Evolutionary conservation across 2,888 invertebrate species (phyloP), one percentile per base, ranked within the genome.

Genomic region (Dryomyza anilis): DNA sequence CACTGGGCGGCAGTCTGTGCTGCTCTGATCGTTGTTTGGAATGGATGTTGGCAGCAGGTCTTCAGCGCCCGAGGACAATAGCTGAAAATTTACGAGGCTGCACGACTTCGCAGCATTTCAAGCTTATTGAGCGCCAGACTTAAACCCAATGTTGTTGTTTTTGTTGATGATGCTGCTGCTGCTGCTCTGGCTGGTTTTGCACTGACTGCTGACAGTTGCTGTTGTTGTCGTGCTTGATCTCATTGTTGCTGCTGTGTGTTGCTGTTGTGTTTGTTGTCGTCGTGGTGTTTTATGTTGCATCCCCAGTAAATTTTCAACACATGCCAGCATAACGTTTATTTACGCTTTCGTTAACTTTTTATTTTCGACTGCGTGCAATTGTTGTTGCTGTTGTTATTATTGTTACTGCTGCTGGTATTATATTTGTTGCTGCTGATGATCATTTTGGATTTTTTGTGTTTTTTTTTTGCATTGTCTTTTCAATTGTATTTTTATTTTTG

Each of bases 41-140:
- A 23, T 50, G n/a, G n/a, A 50, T n/a, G 30, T 23, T 19, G 56
- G n/a, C 39, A 23, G 14, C 36, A 23, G 21, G 27, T n/a, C 29
- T 29, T 16, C 58, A 45, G 45, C 58, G 16, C 8, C 58, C n/a
- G n/a, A n/a, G 27, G 27, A 58, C 45, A 58, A 45, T 58, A 58
- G 43, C 25, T 19, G 27, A 58, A 45, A 45, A 58, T 58, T 58
- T 58, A 58, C 58, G 58, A 58, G 16, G 45, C 36, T 36, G 55
- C 33, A 19, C 39, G 19, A 36, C n/a, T n/a, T n/a, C 21, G 19
- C 58, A 43, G 45, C 45, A 58, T 58, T 58, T 58, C 19, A 58
- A 45, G 58, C 56, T 56, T 56, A 56, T 56, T 56, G 58, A 45
- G 29, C 43, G 39, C 14, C 50, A 50, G 50, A 25, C 23, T 21